A percentile compares a stretch with the other conserved stretches of the same genome.
These are phyloP conservation scores for Muscicapa adusta DNA, from an alignment of 2,113 vertebrate species.

Conservation along the genomic window DNA sequence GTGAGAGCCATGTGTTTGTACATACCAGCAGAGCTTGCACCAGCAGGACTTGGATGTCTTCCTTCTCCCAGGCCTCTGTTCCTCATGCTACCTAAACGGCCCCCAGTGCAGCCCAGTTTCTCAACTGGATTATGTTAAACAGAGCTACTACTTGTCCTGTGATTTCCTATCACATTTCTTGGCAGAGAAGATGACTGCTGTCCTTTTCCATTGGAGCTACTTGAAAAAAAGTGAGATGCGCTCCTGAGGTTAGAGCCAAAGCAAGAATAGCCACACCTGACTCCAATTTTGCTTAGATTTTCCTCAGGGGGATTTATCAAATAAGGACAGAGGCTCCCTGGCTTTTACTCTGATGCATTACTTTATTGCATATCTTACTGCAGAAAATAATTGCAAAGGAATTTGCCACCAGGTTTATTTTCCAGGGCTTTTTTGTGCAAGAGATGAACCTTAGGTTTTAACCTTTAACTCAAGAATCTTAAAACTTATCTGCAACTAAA, in stretches of 20 bases:
- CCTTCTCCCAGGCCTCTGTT: background rate
- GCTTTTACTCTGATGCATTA: background rate
- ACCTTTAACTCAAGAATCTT: background rate
- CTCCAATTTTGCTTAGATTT: background rate
- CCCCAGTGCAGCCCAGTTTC: background rate
- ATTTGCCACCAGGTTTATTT: background rate
- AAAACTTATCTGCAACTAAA: background rate
- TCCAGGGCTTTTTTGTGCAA: background rate
- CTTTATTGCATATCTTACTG: background rate
- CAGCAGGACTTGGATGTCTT: background rate
- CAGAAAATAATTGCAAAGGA: background rate
- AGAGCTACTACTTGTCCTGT: background rate
- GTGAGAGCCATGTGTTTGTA: fast-evolving
- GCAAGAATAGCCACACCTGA: background rate
- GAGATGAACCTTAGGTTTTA: background rate
- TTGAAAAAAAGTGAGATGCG: background rate
- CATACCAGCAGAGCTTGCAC: background rate
- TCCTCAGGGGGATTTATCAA: background rate
- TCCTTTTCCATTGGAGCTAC: background rate
- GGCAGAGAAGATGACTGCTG: background rate
- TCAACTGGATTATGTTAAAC: background rate
- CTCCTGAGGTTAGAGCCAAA: background rate
- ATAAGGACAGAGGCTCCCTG: background rate
- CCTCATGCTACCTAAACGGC: background rate
- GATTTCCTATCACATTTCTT: background rate